A percentile compares a stretch with the other conserved stretches of the same genome.
These are phyloP conservation scores for Mesorhabditis belari DNA, from an alignment of 2,888 invertebrate genomes.

Conservation along the genomic window DNA sequence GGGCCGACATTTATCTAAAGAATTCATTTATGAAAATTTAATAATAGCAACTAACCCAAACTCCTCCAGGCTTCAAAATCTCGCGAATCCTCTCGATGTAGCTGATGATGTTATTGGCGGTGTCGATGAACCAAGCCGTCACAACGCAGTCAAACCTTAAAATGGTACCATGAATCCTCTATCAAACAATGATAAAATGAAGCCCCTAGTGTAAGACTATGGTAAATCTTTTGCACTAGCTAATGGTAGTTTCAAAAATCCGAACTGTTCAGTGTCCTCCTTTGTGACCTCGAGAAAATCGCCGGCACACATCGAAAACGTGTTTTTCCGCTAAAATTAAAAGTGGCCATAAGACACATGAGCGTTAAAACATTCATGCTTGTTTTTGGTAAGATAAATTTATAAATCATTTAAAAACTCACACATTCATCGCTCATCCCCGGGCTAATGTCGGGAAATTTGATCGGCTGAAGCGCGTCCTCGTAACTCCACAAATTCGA, in stretches of 20 bases:
- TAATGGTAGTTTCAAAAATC: background rate
- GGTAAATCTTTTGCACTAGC: too few species aligned
- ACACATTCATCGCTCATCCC: conserved; percentile 1
- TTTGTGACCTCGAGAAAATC: conserved; percentile 80
- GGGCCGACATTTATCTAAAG: conserved; percentile 64
- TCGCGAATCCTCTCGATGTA: conserved; percentile 74
- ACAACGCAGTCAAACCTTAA: conserved; percentile 77
- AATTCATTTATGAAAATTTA: conserved; percentile 68
- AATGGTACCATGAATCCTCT: background rate
- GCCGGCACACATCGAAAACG: conserved; percentile 92
- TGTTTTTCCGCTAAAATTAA: conserved; percentile 15
- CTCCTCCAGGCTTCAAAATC: conserved; percentile 73
- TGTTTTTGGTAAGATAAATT: background rate
- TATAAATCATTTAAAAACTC: conserved; percentile 1
- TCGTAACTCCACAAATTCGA: conserved; percentile 77
- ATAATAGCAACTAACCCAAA: conserved; percentile 64
- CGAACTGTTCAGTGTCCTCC: conserved; percentile 61
- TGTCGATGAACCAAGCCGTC: conserved; percentile 96
- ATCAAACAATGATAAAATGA: too few species aligned
- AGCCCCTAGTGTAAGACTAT: too few species aligned
- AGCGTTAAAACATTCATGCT: background rate
- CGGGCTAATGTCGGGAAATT: background rate
- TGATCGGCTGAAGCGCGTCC: conserved; percentile 66
- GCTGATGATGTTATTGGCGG: conserved; percentile 87
- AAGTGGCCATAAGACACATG: background rate